Evolutionary conservation across 1,140 invertebrate species (phyloP), one percentile per base, ranked within the genome.

Genomic region (Trichonephila inaurata): DNA sequence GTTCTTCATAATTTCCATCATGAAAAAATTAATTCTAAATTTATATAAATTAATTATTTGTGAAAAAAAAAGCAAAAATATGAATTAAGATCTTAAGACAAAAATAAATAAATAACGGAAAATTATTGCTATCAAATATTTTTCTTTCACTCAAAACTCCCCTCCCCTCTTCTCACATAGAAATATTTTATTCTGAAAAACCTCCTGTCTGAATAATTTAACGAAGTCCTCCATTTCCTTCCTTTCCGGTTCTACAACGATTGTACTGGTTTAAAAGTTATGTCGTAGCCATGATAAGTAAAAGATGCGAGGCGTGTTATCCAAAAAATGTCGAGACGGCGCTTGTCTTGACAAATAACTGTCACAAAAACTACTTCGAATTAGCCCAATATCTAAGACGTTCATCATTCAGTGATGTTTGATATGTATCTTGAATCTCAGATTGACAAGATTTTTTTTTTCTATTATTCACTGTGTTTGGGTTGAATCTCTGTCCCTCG

Each of bases 341-440:
- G 81, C 81, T 83, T 44, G 21, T 6, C 18, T 14, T 83, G 81
- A 51, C 81, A 83, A 33, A 83, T 19, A 83, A 83, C 81, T 51
- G 81, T 83, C 81, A 58, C 40, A 83, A 40, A 83, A 83, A 33
- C 81, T 83, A 24, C 16, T 83, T 83, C 81, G 81, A 83, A 83
- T 83, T 83, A 83, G 44, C 81, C 18, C 51, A 6, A 5, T 83
- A 83, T 83, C 81, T 83, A 14, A 58, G 18, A 19, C 33, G 40
- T 83, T 51, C 12, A 18, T 16, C n/a, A 51, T 58, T 83, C 51
- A 83, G 40, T 51, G 40, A 83, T 82, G 77, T 82, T n/a, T 83
- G 81, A 83, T 83, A 33, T 2, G n/a, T 83, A 83, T 83, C 81
- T 83, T 12, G 40, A 83, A 3, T 83, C 40, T 44, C 18, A 44